These are phyloP conservation scores for Macaria liturata DNA, from an alignment of 2,888 invertebrate species.

Conservation along the genomic window DNA sequence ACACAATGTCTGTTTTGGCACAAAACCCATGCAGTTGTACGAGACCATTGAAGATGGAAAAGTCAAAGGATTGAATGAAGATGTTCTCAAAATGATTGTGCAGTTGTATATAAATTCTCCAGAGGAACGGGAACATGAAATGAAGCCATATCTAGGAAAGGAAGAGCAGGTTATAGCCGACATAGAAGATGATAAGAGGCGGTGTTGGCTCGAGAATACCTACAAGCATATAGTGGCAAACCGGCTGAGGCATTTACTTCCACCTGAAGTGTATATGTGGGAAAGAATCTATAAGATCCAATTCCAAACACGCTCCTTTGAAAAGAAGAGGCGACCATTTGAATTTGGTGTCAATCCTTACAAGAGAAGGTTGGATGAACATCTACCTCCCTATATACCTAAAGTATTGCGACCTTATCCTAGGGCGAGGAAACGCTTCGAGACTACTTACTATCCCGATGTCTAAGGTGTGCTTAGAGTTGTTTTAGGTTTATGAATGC, in stretches of 20 bases:
- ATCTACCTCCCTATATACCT: slow-evolving; percentile 87
- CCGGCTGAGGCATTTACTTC: slow-evolving; percentile 83
- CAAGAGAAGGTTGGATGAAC: slow-evolving; percentile 86
- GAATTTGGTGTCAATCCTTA: slow-evolving; percentile 85
- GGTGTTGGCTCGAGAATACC: slow-evolving; percentile 86
- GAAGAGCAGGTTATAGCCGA: slow-evolving; percentile 85
- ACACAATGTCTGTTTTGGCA: slow-evolving; percentile 92
- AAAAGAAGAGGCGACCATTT: slow-evolving; percentile 87
- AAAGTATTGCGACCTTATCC: slow-evolving; percentile 85
- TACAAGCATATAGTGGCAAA: slow-evolving; percentile 88
- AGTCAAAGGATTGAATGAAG: slow-evolving; percentile 91
- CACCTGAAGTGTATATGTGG: slow-evolving; percentile 91
- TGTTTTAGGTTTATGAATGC: slow-evolving; percentile 15
- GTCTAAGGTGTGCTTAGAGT: slow-evolving; percentile 44
- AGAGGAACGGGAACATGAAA: slow-evolving; percentile 81
- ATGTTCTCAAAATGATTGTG: slow-evolving; percentile 88
- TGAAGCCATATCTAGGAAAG: slow-evolving; percentile 89
- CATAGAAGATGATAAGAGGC: slow-evolving; percentile 86
- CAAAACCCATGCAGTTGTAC: slow-evolving; percentile 88
- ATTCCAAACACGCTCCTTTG: slow-evolving; percentile 86
- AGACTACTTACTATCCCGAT: slow-evolving; percentile 87
- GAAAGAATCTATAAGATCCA: slow-evolving; percentile 91
- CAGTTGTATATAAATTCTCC: slow-evolving; percentile 90
- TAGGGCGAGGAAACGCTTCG: slow-evolving; percentile 84
- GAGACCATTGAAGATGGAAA: slow-evolving; percentile 88